Conservation (phyloP, 2,888 invertebrate genomes). For the Listrodromus nycthemerus region DNA sequence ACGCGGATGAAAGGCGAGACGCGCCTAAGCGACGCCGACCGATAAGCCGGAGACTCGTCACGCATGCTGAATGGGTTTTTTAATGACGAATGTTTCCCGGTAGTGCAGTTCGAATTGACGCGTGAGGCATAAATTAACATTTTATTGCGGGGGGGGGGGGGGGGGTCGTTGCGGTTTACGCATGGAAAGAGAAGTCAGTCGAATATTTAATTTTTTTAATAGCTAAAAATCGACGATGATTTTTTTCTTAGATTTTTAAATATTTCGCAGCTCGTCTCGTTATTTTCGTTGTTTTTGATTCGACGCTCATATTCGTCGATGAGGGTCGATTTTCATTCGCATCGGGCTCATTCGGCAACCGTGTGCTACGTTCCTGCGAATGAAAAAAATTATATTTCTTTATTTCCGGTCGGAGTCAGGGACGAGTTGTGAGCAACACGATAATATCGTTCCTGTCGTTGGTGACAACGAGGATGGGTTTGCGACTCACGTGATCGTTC, state of each 20-base stretch:
- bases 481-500: too few species aligned
- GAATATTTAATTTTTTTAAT: background rate
- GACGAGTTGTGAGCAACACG: too few species aligned
- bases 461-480: too few species aligned
- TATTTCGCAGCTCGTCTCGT: background rate
- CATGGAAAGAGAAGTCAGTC: too few species aligned
- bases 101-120: background rate
- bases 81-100: background rate
- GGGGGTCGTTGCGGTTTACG: too few species aligned
- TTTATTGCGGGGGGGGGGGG: too few species aligned
- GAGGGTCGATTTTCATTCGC: background rate
- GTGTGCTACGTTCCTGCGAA: background rate
- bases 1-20: background rate
- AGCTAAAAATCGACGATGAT: background rate
- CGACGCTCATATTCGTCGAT: background rate
- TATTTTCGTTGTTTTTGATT: background rate
- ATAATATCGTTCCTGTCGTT: too few species aligned
- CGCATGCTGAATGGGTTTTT: background rate
- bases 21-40: background rate
- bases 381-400: too few species aligned
- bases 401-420: too few species aligned
- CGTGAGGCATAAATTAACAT: too few species aligned
- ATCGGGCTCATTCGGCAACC: background rate
- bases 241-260: too few species aligned
- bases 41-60: background rate